Percentiles rank a stretch among this genome's conserved stretches.
Conservation (phyloP, 2,888 invertebrate genomes). For the Apodemia mormo region DNA sequence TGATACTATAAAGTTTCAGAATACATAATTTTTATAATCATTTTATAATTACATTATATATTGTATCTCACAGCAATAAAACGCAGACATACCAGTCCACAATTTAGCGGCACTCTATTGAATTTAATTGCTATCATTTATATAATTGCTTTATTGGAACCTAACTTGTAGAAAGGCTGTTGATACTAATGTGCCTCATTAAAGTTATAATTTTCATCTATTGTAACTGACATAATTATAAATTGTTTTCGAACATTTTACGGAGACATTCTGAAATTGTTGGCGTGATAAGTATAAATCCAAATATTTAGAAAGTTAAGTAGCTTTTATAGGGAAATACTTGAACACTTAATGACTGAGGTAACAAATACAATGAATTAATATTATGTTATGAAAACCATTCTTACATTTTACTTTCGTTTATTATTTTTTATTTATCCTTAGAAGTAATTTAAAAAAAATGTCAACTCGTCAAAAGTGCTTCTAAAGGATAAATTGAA, state of each 20-base stretch:
- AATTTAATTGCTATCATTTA: constrained; percentile 74
- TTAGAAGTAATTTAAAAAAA: too few species aligned
- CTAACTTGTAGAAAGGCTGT: constrained; percentile 67
- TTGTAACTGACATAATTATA: constrained; percentile 35
- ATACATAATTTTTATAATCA: too few species aligned
- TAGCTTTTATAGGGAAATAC: background rate
- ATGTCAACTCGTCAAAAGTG: too few species aligned
- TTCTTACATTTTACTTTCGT: too few species aligned
- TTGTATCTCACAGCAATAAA: constrained; percentile 53
- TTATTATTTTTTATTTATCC: too few species aligned
- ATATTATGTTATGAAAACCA: background rate
- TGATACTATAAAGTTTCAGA: too few species aligned
- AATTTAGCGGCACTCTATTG: constrained; percentile 68
- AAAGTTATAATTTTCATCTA: constrained; percentile 52
- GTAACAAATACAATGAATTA: background rate
- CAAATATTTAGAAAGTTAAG: background rate
- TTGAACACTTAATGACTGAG: background rate
- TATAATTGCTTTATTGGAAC: constrained; percentile 72
- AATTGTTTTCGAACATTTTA: constrained; percentile 24
- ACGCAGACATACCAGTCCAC: constrained; percentile 56
- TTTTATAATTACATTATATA: background rate
- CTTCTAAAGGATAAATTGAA: too few species aligned
- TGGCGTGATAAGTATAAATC: background rate
- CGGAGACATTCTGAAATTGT: background rate
- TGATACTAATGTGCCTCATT: constrained; percentile 66